Conservation (phyloP, 2,888 invertebrate genomes). For the Stenurella melanura region DNA sequence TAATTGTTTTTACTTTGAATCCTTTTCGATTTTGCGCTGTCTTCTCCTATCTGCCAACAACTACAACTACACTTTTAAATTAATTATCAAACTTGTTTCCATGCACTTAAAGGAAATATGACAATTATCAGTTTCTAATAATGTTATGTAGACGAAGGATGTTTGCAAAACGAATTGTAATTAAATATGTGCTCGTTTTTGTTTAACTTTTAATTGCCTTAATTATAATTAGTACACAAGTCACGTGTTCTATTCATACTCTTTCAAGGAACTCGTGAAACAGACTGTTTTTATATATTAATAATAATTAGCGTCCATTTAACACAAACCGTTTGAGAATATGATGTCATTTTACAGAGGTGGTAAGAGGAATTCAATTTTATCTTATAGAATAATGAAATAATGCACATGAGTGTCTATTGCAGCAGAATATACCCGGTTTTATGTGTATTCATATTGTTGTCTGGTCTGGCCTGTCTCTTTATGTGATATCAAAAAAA, state of each 20-base stretch:
- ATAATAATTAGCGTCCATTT: conserved; percentile 23
- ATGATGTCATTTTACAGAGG: conserved; percentile 42
- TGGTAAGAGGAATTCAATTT: conserved; percentile 24
- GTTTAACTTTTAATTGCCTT: background rate
- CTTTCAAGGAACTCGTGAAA: background rate
- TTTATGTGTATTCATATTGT: conserved; percentile 26
- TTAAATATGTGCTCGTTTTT: background rate
- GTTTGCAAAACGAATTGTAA: background rate
- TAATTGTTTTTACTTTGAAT: too few relatives aligned
- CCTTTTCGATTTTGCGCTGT: too few relatives aligned
- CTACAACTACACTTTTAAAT: too few relatives aligned
- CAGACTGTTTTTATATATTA: conserved; percentile 20
- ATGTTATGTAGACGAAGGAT: too few relatives aligned
- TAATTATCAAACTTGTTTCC: too few relatives aligned
- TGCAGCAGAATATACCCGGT: background rate
- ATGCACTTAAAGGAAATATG: too few relatives aligned
- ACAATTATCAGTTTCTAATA: too few relatives aligned
- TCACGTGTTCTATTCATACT: background rate
- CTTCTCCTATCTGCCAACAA: too few relatives aligned
- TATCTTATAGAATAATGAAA: conserved; percentile 1
- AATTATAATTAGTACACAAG: conserved; percentile 1
- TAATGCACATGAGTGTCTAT: conserved; percentile 6
- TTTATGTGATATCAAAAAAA: conserved; percentile 24
- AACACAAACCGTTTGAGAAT: conserved; percentile 2
- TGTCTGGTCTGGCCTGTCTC: conserved; percentile 11